Conservation (phyloP, 2,888 invertebrate genomes). For the Drosophila mayaguana region DNA sequence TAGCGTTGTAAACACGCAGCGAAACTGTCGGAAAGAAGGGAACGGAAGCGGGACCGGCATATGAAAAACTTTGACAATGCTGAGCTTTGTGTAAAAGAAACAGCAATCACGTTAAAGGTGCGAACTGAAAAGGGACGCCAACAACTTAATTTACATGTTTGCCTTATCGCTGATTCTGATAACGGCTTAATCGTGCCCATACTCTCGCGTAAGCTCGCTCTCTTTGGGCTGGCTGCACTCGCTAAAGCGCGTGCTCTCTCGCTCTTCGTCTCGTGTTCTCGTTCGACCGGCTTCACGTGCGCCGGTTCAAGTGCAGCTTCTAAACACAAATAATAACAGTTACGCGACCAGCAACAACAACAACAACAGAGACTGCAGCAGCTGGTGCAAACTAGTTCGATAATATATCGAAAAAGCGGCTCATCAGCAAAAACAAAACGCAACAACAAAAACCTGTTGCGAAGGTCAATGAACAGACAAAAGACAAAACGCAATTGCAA, state of each 20-base stretch:
- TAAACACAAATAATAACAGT: conserved; percentile 34
- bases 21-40: not conserved
- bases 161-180: conserved; percentile 34
- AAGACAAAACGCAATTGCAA: conserved; percentile 26
- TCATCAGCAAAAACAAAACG: conserved; percentile 30
- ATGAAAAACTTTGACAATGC: conserved; percentile 1
- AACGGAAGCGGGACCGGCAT: not conserved
- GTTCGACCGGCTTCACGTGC: conserved; percentile 60
- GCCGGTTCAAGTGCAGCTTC: conserved; percentile 52
- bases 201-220: not conserved
- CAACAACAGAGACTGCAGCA: conserved; percentile 4
- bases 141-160: conserved; percentile 35
- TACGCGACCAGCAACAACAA: conserved; percentile 7
- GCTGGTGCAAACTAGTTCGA: conserved; percentile 40
- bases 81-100: conserved; percentile 22
- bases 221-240: not conserved
- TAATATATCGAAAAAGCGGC: conserved; percentile 11
- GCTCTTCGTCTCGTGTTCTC: conserved; percentile 1
- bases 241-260: not conserved
- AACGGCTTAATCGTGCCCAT: conserved; percentile 26
- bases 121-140: conserved; percentile 11
- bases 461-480: conserved; percentile 70
- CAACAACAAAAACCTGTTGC: conserved; percentile 62
- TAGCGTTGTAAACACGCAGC: conserved; percentile 9
- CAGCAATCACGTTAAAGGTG: conserved; percentile 30